Evolutionary conservation across 2,113 vertebrate species (phyloP).

Genomic region (Phyllopteryx taeniolatus): DNA sequence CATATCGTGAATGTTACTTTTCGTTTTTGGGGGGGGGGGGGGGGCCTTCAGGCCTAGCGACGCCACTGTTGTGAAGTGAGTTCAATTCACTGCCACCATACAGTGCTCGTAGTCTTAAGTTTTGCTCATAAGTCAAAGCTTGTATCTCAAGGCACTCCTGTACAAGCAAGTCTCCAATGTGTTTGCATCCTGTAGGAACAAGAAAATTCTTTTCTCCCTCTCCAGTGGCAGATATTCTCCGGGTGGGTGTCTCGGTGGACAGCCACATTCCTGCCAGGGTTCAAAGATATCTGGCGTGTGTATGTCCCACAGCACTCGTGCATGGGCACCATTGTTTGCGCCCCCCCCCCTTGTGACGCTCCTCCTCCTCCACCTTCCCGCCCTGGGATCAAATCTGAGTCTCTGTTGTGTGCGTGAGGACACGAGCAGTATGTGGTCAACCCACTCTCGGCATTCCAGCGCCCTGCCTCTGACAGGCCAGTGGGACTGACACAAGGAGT

Average conservation of each 20-base stretch:
- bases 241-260: conserved; percentile 64
- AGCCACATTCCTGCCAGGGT: conserved; percentile 68
- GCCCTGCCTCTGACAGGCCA: conserved; percentile 47
- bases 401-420: conserved; percentile 61
- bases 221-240: conserved; percentile 35
- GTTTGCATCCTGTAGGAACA: neutral
- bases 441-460: conserved; percentile 70
- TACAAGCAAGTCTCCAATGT: neutral
- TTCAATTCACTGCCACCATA: too few species aligned
- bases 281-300: conserved; percentile 67
- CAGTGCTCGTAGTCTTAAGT: too few species aligned
- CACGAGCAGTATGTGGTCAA: conserved; percentile 42
- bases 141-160: too few species aligned
- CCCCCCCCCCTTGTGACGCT: neutral
- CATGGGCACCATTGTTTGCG: conserved; percentile 68
- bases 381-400: conserved; percentile 62
- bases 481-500: conserved; percentile 58
- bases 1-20: too few species aligned
- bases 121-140: too few species aligned
- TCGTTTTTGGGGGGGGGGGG: too few species aligned
- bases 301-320: conserved; percentile 69
- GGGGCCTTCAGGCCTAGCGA: too few species aligned
- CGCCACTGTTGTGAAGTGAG: too few species aligned
- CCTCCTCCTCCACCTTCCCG: conserved; percentile 42
- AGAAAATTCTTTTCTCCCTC: conserved; percentile 35